A percentile compares a stretch with the other conserved stretches of the same genome.
phyloP scores from a whole-genome alignment of 2,888 invertebrate genomes.

The Hypolimnas misippus region DNA sequence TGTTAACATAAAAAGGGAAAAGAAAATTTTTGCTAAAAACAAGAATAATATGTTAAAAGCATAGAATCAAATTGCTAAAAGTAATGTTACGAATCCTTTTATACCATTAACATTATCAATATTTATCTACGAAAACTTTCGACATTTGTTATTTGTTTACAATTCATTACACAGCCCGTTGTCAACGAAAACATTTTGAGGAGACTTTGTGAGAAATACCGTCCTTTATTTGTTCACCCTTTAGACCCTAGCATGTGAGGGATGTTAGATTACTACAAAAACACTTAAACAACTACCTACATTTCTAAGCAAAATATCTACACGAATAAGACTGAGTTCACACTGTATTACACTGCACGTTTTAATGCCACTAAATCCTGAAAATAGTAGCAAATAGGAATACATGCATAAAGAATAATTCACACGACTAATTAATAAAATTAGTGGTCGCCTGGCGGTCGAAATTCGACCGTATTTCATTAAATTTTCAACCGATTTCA shows the following conservation, averaged over 20 bases:
- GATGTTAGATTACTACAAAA: neutral
- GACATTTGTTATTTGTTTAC: neutral
- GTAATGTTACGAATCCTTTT: neutral
- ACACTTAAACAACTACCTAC: neutral
- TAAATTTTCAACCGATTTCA: too few relatives aligned
- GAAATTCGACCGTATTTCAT: too few relatives aligned
- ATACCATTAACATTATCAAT: neutral
- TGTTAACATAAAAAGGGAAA: too few relatives aligned
- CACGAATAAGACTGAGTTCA: neutral
- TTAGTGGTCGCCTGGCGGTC: too few relatives aligned
- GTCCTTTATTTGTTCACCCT: too few relatives aligned
- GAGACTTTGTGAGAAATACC: neutral
- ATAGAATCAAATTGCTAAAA: too few relatives aligned
- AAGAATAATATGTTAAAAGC: too few relatives aligned
- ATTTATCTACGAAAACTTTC: neutral
- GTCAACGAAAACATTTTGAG: neutral
- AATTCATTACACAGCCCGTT: neutral
- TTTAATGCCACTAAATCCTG: too few relatives aligned
- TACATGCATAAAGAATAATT: too few relatives aligned
- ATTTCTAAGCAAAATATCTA: neutral
- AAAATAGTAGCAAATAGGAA: too few relatives aligned
- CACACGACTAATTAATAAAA: too few relatives aligned
- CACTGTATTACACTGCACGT: too few relatives aligned
- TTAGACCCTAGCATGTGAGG: neutral
- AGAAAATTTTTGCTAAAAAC: neutral